Evolutionary conservation across 1,140 invertebrate species (phyloP), one percentile per base, ranked within the genome.

Genomic region (Dendrolimus kikuchii): DNA sequence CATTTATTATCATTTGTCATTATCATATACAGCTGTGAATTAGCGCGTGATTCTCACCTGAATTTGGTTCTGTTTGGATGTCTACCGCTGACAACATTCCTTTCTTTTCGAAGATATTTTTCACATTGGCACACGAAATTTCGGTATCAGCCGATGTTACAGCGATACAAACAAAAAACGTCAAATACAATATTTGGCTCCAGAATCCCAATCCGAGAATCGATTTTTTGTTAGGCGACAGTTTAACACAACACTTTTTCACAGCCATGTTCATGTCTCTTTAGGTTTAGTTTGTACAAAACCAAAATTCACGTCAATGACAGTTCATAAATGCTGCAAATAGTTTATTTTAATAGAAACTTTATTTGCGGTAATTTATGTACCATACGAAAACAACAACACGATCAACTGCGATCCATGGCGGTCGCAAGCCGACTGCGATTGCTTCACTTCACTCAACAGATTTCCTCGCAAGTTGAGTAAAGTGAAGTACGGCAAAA

Each of bases 181-280:
- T 58, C 67, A 86, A 74, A 82, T 70, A 82, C 65, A 83, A 68
- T 71, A 83, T 80, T 80, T 76, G 73, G 66, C 65, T 77, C 59
- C 64, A 69, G 73, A 81, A 81, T 74, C 73, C 77, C 62, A 78
- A 82, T 77, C 77, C 77, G 58, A 80, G 77, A 86, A 86, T 86
- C 82, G 82, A 86, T 86, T 86, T 86, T 82, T 82, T 86, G 74
- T 80, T 82, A 73, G 71, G 73, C 70, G 81, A 84, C 81, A 84
- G 77, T 86, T 77, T 71, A 73, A 74, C 77, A 82, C 63, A 85
- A 81, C 77, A 82, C 82, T 77, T 69, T 74, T 73, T 82, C 81
- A 86, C 82, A 80, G 74, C 74, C 81, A 82, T 86, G 66, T 72
- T 75, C 62, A 42, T 55, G 58, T 51, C 51, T 48, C 48, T 53